Evolutionary conservation across 2,113 vertebrate genomes (phyloP).

Genomic region (Albula goreensis): DNA sequence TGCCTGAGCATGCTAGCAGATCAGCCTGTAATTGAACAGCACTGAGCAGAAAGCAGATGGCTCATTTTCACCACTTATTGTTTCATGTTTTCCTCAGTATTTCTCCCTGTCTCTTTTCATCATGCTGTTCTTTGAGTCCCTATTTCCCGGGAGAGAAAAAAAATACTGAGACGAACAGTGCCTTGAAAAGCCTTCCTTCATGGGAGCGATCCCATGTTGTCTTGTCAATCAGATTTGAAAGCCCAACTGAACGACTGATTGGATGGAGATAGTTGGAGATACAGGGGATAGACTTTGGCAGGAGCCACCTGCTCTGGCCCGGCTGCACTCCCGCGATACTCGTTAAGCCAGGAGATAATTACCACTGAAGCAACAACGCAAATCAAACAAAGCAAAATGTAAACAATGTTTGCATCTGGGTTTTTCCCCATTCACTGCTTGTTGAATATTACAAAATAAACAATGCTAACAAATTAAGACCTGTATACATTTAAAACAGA

Average conservation of each 20-base stretch:
- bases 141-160: neutral
- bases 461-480: slow-evolving; percentile 41
- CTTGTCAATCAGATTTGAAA: neutral
- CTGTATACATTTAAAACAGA: slow-evolving; percentile 13
- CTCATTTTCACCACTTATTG: neutral
- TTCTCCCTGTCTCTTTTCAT: neutral
- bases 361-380: neutral
- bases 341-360: slow-evolving; percentile 40
- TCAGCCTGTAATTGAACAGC: neutral
- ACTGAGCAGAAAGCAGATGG: neutral
- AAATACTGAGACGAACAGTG: neutral
- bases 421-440: slow-evolving; percentile 45
- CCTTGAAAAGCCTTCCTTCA: neutral
- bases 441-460: slow-evolving; percentile 43
- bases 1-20: neutral
- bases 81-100: neutral
- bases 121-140: neutral
- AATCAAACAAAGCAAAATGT: slow-evolving; percentile 19
- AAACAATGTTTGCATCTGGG: slow-evolving; percentile 55
- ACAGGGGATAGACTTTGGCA: neutral
- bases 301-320: slow-evolving; percentile 18
- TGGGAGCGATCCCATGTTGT: neutral
- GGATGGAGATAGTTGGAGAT: neutral
- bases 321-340: slow-evolving; percentile 22
- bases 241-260: neutral